Percentiles rank a stretch among this genome's conserved stretches.
Conservation (phyloP, 1,140 invertebrate genomes). For the Pachypeltis micranthus region DNA sequence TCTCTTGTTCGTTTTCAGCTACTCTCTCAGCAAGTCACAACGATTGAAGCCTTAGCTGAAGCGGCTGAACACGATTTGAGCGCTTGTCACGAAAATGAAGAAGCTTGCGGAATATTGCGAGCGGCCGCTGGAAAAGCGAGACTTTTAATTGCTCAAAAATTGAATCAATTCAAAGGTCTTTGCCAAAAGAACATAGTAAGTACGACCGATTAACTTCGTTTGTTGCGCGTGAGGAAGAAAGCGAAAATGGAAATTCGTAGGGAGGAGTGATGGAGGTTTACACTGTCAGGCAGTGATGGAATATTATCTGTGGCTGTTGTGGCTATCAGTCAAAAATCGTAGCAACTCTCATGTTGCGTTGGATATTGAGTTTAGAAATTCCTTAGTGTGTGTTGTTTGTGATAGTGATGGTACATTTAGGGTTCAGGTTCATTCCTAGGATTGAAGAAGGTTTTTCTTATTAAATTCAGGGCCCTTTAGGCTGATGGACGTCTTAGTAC, state of each 20-base stretch:
- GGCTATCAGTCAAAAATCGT: no score
- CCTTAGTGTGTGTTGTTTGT: no score
- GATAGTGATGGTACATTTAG: no score
- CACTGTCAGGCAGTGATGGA: neutral
- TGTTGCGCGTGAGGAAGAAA: neutral
- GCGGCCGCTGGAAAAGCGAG: conserved; percentile 84
- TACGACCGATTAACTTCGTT: conserved; percentile 23
- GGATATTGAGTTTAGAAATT: no score
- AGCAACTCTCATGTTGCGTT: no score
- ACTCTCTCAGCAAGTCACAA: conserved; percentile 55
- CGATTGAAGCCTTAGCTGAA: conserved; percentile 51
- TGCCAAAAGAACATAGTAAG: conserved; percentile 70
- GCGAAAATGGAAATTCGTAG: neutral
- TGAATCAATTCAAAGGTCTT: conserved; percentile 84
- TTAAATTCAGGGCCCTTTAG: no score
- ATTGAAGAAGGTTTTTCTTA: no score
- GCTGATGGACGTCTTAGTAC: no score
- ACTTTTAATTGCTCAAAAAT: conserved; percentile 78
- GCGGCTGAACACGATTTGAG: conserved; percentile 53
- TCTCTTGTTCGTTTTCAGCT: conserved; percentile 38
- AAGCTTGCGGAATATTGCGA: conserved; percentile 66
- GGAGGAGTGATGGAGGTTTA: neutral
- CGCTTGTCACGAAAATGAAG: conserved; percentile 46
- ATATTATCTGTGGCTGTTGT: neutral
- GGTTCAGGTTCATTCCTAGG: no score